Evolutionary conservation across 2,113 vertebrate species (phyloP).

Genomic region (Ibidorhyncha struthersii): DNA sequence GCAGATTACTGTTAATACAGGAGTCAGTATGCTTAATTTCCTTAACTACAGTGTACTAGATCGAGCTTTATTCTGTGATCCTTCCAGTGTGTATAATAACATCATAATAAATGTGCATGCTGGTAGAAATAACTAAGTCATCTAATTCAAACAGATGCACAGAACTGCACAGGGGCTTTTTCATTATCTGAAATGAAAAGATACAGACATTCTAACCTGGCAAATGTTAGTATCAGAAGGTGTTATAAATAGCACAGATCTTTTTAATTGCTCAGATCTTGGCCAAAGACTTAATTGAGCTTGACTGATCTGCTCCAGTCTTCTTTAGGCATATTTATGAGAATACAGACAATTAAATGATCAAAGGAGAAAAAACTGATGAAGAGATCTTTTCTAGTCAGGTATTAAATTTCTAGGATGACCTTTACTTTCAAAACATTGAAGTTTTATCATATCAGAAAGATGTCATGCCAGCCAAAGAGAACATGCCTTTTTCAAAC

Average conservation of each 20-base stretch:
- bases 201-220: slow-evolving; percentile 39
- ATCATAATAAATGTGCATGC: background rate
- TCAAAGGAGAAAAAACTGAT: slow-evolving; percentile 62
- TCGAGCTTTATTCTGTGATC: slow-evolving; percentile 18
- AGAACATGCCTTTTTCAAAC: slow-evolving; percentile 18
- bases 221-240: slow-evolving; percentile 60
- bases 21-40: slow-evolving; percentile 18
- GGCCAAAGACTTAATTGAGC: slow-evolving; percentile 62
- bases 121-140: slow-evolving; percentile 22
- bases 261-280: slow-evolving; percentile 73
- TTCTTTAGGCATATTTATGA: slow-evolving; percentile 67
- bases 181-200: slow-evolving; percentile 47
- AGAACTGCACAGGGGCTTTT: background rate
- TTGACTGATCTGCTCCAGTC: slow-evolving; percentile 62
- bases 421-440: slow-evolving; percentile 54
- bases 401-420: slow-evolving; percentile 66
- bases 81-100: background rate
- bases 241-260: slow-evolving; percentile 62
- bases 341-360: slow-evolving; percentile 72
- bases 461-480: slow-evolving; percentile 26
- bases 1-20: slow-evolving; percentile 13
- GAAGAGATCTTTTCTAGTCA: slow-evolving; percentile 57
- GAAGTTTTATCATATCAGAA: slow-evolving; percentile 44
- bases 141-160: slow-evolving; percentile 25
- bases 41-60: background rate